These are phyloP conservation scores for Sphinx pinastri DNA, from an alignment of 2,888 invertebrate genomes.

Conservation along the genomic window DNA sequence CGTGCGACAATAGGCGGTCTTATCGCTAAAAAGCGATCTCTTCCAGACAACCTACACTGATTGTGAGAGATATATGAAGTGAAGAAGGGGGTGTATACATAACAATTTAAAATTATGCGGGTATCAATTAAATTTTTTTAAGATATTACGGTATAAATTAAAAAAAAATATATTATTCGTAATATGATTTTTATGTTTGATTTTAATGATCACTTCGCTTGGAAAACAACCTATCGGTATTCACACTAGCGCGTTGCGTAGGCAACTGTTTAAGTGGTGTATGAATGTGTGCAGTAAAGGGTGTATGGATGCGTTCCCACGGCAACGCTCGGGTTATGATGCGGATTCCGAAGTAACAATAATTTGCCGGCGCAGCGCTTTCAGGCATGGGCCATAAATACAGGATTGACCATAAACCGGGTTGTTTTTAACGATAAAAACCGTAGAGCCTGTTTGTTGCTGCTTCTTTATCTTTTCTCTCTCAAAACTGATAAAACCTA, in stretches of 20 bases:
- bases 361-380: slow-evolving; percentile 59
- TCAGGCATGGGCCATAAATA: slow-evolving; percentile 31
- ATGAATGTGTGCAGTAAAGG: slow-evolving; percentile 50
- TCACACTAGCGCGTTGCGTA: slow-evolving; percentile 38
- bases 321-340: slow-evolving; percentile 61
- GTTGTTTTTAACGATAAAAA: slow-evolving; percentile 21
- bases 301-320: slow-evolving; percentile 66
- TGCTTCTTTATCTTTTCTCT: not conserved
- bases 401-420: slow-evolving; percentile 12
- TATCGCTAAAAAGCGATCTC: too few species aligned
- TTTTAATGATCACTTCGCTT: not conserved
- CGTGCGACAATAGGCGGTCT: too few species aligned
- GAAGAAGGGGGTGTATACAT: too few species aligned
- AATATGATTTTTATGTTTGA: not conserved
- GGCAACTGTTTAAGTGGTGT: slow-evolving; percentile 32
- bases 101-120: too few species aligned
- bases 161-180: too few species aligned
- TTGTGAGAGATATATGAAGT: too few species aligned
- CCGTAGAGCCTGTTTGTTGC: slow-evolving; percentile 8
- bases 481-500: slow-evolving; percentile 1
- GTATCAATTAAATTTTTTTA: too few species aligned
- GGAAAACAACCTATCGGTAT: not conserved
- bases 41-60: too few species aligned
- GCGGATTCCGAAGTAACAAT: slow-evolving; percentile 58
- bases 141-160: too few species aligned